Conservation (phyloP, 2,113 vertebrate genomes). For the Aix galericulata region DNA sequence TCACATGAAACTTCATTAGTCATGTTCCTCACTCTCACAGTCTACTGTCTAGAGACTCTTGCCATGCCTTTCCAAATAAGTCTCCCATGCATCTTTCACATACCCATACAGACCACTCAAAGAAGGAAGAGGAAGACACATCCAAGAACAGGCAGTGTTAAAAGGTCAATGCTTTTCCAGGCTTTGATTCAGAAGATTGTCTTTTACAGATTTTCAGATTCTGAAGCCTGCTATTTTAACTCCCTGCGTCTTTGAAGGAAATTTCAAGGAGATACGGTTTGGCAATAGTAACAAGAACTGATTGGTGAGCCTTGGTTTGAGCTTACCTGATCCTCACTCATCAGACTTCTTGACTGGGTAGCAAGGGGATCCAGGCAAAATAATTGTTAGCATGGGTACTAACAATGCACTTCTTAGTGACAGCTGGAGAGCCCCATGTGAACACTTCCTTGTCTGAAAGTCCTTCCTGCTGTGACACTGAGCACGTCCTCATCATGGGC, state of each 20-base stretch:
- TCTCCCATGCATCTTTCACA: not conserved
- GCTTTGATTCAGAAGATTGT: constrained; percentile 20
- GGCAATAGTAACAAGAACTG: not conserved
- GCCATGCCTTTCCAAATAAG: not conserved
- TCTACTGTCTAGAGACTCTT: not conserved
- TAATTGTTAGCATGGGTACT: not conserved
- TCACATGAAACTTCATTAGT: not conserved
- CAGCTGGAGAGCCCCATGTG: not conserved
- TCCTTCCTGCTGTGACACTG: not conserved
- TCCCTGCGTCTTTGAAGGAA: not conserved
- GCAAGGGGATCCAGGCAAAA: not conserved
- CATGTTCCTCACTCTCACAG: not conserved
- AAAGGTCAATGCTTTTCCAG: constrained; percentile 30
- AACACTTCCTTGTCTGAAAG: not conserved
- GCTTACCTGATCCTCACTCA: not conserved
- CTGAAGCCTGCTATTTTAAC: not conserved
- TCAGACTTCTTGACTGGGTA: not conserved
- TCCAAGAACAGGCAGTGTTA: not conserved
- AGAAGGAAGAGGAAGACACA: not conserved
- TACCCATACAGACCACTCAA: not conserved
- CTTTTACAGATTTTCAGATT: not conserved
- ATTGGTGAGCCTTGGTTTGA: not conserved
- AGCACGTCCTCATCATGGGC: not conserved
- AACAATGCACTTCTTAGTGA: not conserved
- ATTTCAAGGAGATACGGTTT: not conserved